Conservation (phyloP, 1,140 invertebrate genomes). For the Oncopodura yosiiana region DNA sequence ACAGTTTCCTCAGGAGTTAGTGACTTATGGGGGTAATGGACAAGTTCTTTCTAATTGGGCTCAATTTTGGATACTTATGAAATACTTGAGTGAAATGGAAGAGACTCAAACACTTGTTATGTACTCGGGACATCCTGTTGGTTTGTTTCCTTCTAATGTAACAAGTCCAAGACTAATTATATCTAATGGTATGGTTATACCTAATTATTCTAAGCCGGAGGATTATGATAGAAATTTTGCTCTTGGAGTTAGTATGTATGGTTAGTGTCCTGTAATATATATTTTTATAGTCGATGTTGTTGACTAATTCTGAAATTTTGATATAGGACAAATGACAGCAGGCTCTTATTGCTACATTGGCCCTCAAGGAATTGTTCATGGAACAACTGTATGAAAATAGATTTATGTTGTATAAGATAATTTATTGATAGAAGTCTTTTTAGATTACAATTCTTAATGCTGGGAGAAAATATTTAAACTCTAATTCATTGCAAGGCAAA, state of each 20-base stretch:
- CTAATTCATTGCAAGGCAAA: slow-evolving; percentile 47
- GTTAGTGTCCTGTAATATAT: no score
- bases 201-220: slow-evolving; percentile 51
- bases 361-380: slow-evolving; percentile 60
- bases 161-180: slow-evolving; percentile 51
- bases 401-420: no score
- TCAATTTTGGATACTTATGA: slow-evolving; percentile 51
- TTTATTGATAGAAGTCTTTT: no score
- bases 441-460: slow-evolving; percentile 57
- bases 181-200: slow-evolving; percentile 60
- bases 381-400: slow-evolving; percentile 59
- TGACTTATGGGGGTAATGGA: slow-evolving; percentile 59
- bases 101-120: slow-evolving; percentile 53
- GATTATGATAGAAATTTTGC: slow-evolving; percentile 50
- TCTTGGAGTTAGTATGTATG: slow-evolving; percentile 41
- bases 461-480: slow-evolving; percentile 49
- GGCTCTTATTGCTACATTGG: slow-evolving; percentile 61
- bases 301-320: no score
- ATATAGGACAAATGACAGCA: slow-evolving; percentile 51
- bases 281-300: no score
- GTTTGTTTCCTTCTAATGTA: slow-evolving; percentile 50
- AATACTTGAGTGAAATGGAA: slow-evolving; percentile 51
- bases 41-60: slow-evolving; percentile 62
- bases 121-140: slow-evolving; percentile 57
- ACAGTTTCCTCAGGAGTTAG: slow-evolving; percentile 44